A percentile compares a stretch with the other conserved stretches of the same genome.
Evolutionary conservation across 2,888 invertebrate species (phyloP).

Genomic region (Dilophus febrilis): DNA sequence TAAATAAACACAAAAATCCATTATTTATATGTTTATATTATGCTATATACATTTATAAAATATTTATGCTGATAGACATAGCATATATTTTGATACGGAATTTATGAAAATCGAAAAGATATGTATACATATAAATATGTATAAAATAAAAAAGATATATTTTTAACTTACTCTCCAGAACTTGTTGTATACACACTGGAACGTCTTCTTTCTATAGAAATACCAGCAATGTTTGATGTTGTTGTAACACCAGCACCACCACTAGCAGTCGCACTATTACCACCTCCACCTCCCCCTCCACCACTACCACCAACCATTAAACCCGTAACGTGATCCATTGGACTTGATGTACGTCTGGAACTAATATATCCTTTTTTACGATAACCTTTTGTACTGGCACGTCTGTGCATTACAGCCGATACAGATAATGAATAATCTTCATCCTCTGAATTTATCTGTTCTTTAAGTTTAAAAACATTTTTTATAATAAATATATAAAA

Average conservation of each 20-base stretch:
- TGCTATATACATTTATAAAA: no score
- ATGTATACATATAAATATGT: no score
- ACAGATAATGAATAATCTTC: conserved; percentile 77
- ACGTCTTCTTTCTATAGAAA: conserved; percentile 35
- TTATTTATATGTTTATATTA: no score
- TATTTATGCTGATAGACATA: no score
- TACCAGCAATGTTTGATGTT: not conserved
- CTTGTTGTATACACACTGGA: conserved; percentile 71
- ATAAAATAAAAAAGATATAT: no score
- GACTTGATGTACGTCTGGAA: conserved; percentile 42
- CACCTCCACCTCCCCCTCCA: conserved; percentile 14
- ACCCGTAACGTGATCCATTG: conserved; percentile 28
- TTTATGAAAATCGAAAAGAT: no score
- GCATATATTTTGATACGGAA: no score
- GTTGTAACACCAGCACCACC: not conserved
- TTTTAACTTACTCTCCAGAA: conserved; percentile 59
- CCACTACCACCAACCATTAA: conserved; percentile 14
- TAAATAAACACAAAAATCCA: no score
- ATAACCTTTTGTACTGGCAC: conserved; percentile 55
- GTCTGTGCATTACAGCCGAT: conserved; percentile 64
- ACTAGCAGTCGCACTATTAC: conserved; percentile 14
- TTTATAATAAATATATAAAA: no score
- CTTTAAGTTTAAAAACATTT: no score
- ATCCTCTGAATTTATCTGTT: conserved; percentile 41
- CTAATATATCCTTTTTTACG: conserved; percentile 40